phyloP scores from a whole-genome alignment of 2,888 invertebrate genomes.

The Phortica okadai region DNA sequence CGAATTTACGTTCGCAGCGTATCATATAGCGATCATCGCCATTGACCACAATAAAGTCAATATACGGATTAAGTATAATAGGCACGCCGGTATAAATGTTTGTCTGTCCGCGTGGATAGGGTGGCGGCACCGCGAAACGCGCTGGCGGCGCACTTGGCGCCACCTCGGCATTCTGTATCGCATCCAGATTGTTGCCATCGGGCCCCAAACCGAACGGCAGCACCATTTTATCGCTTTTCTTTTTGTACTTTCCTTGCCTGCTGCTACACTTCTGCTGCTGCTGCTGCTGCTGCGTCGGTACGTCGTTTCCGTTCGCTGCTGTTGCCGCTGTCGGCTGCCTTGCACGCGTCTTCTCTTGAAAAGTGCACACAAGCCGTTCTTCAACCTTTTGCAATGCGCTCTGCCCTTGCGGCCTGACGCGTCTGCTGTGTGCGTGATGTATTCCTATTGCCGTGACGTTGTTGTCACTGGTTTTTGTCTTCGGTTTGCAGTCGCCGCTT shows the following conservation, averaged over 20 bases:
- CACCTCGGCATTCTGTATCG: conserved; percentile 57
- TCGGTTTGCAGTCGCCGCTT: conserved; percentile 11
- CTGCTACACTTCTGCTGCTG: too few relatives aligned
- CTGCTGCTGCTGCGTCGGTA: neutral
- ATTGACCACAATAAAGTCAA: conserved; percentile 76
- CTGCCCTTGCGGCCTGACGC: too few relatives aligned
- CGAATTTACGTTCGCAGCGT: conserved; percentile 73
- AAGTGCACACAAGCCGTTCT: too few relatives aligned
- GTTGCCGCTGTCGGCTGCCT: neutral
- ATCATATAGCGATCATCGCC: conserved; percentile 76
- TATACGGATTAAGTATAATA: conserved; percentile 73
- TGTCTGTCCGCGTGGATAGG: conserved; percentile 61
- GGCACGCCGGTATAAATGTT: conserved; percentile 71
- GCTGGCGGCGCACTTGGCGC: conserved; percentile 74
- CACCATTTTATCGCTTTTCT: conserved; percentile 63
- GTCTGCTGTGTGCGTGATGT: neutral
- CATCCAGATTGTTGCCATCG: conserved; percentile 71
- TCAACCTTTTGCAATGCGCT: too few relatives aligned
- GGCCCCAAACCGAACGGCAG: conserved; percentile 74
- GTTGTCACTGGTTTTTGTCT: conserved; percentile 28
- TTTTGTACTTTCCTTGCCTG: neutral
- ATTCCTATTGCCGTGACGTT: neutral
- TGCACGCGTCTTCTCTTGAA: neutral
- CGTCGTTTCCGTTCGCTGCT: neutral
- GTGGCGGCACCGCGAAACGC: conserved; percentile 54